Base-by-base conservation (phyloP, 2,888 invertebrate species). In the Dioctria linearis region DNA sequence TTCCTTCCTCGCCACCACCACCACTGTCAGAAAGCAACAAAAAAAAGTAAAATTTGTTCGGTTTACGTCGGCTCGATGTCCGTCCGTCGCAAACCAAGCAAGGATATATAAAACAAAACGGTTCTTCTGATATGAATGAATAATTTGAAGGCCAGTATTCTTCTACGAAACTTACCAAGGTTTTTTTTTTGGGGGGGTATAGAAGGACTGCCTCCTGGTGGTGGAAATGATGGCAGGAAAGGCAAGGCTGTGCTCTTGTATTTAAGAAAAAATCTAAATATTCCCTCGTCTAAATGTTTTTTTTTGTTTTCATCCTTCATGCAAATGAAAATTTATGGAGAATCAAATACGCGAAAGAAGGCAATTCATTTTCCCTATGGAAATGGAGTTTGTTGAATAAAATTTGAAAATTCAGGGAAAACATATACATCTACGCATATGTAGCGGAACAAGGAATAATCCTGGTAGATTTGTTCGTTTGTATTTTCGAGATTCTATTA, bases 21-120 rank as follows among this genome's bases (percentile, higher is more conserved):
- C 61, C 39, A 63, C 9, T 40, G 40, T 39, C 61, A 63, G 40
- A 57, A 39, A 63, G 61, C 61, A 63, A 40, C 51, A 49, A 49
- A 2, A 39, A n/a, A 37, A 61, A 39, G 61, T 25, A 25, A 61
- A 61, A 61, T 25, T 6, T 25, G 61, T 61, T 49, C 51, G 25
- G 25, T 25, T 25, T 25, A 54, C 11, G 54, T 54, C 54, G 54
- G 11, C n/a, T 25, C 25, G 25, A 25, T 2, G 25, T 25, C 25
- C 25, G 25, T 25, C 25, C 25, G 25, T 25, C 25, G 25, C 2
- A 25, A 25, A 54, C 54, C 54, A 54, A 3, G 54, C 54, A 54
- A 54, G 54, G 54, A 54, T 54, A 25, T 25, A 25, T 25, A 25
- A 25, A 54, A 54, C 54, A 54, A 54, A 54, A 54, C 11, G 54